Conservation (phyloP, 1,140 invertebrate genomes). For the Diabrotica undecimpunctata region DNA sequence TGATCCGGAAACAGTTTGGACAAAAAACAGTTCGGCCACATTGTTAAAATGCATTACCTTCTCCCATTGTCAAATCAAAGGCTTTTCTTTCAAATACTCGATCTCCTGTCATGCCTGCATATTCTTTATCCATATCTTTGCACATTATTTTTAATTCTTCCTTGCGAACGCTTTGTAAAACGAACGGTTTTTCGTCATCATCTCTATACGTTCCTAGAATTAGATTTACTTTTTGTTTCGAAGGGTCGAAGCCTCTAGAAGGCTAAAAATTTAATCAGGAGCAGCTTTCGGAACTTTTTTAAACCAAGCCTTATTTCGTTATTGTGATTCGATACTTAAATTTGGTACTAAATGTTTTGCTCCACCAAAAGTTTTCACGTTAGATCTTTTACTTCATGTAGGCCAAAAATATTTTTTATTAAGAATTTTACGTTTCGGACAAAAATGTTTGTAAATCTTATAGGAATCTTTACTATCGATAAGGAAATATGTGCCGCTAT, state of each 20-base stretch:
- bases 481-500: too few relatives aligned
- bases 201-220: constrained; percentile 89
- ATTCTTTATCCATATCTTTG: constrained; percentile 89
- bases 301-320: constrained; percentile 68
- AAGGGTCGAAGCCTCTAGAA: constrained; percentile 96
- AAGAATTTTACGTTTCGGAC: too few relatives aligned
- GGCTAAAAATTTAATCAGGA: constrained; percentile 96
- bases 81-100: constrained; percentile 76
- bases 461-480: too few relatives aligned
- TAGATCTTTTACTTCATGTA: background rate
- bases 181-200: constrained; percentile 78
- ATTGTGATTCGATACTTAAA: background rate
- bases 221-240: constrained; percentile 95
- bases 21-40: constrained; percentile 63
- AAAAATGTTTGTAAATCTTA: too few relatives aligned
- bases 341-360: background rate
- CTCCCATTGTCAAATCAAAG: constrained; percentile 85
- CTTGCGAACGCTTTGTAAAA: constrained; percentile 83
- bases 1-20: constrained; percentile 90
- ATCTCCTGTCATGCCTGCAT: constrained; percentile 85
- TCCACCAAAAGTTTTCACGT: background rate
- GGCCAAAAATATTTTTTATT: too few relatives aligned
- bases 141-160: constrained; percentile 52
- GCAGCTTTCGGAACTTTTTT: constrained; percentile 91
- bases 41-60: constrained; percentile 67